These are phyloP conservation scores for Thermophis baileyi DNA, from an alignment of 2,113 vertebrate species.

Conservation along the genomic window DNA sequence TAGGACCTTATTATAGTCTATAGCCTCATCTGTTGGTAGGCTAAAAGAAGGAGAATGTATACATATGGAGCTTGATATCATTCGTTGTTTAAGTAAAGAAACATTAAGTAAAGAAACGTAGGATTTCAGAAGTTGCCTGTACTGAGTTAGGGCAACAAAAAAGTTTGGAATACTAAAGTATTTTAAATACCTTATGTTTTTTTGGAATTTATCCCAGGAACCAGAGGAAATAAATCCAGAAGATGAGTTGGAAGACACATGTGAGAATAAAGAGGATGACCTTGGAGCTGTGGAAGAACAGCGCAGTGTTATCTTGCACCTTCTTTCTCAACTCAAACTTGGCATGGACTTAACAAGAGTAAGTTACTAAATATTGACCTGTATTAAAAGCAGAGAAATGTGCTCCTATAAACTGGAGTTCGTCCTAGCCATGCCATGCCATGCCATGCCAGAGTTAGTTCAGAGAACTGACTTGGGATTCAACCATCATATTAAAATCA, in stretches of 20 bases:
- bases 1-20: not conserved
- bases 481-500: not conserved
- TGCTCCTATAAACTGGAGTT: not conserved
- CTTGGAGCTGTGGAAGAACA: constrained; percentile 93
- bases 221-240: constrained; percentile 86
- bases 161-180: not conserved
- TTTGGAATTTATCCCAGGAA: constrained; percentile 71
- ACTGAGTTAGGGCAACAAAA: not conserved
- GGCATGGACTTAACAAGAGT: constrained; percentile 99
- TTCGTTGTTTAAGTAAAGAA: not conserved
- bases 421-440: not conserved
- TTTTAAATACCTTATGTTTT: constrained; percentile 29
- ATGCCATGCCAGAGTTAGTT: not conserved
- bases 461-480: not conserved
- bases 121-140: not conserved
- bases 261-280: constrained; percentile 85
- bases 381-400: not conserved
- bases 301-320: constrained; percentile 94
- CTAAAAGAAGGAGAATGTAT: not conserved
- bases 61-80: not conserved
- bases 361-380: constrained; percentile 53
- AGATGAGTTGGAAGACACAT: constrained; percentile 86
- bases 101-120: not conserved
- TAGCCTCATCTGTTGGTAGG: not conserved
- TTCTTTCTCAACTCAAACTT: constrained; percentile 96